Evolutionary conservation across 2,797 vertebrate species (phyloP), one percentile per base, ranked within the genome.

Genomic region (Lepus oiostolus): DNA sequence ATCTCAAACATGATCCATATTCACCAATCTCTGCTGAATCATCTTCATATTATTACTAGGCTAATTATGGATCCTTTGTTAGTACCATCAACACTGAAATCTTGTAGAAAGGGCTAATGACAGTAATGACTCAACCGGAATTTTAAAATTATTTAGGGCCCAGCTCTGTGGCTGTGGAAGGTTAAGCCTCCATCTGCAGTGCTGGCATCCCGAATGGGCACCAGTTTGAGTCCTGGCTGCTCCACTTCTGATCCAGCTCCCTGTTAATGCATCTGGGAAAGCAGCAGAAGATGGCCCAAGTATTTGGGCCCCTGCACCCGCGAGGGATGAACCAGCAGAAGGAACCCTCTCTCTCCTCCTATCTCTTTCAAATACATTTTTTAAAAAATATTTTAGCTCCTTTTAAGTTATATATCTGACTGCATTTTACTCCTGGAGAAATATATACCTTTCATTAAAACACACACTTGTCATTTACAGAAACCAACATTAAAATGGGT

Each of bases 391-490:
- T 52, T 92, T 75, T 26, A 80, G 80, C 68, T 58, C 81, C 74
- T 80, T 80, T 75, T 38, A 85, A 95, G 24, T 63, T 7, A 7
- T 70, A 85, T 79, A 79, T 90, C 26, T 75, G 35, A 79, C n/a
- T 86, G 54, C 63, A 82, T 86, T 90, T 87, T 90, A 80, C n/a
- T 77, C 17, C 21, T 54, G 24, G 12, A 2, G 5, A 92, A 92
- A 87, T 24, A 88, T 7, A 35, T 47, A 82, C 14, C 60, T 93
- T 83, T 72, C 65, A 65, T 68, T 86, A 74, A 96, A 88, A 96
- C 47, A 80, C 24, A 47, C 54, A 80, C 8, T 38, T 68, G 52
- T 83, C 7, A 83, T 22, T 5, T 62, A 93, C 2, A 95, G 24
- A 91, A 93, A 67, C 0, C 38, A 92, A 67, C 17, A 67, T 90